Percentiles rank a stretch among this genome's conserved stretches.
phyloP scores from a whole-genome alignment of 2,888 invertebrate genomes.

The Cheilosia grossa region DNA sequence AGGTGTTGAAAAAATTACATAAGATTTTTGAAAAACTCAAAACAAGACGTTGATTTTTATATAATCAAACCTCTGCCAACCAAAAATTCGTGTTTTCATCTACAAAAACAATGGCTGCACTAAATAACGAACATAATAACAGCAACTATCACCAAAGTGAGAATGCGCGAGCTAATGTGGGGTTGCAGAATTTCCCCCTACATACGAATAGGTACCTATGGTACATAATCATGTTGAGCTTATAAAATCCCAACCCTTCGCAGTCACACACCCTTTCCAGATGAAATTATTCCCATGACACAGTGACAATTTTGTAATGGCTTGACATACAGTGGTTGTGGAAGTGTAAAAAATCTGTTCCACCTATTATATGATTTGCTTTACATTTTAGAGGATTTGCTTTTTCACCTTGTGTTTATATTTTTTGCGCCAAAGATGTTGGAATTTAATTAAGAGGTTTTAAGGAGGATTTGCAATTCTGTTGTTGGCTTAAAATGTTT shows the following conservation, averaged over 20 bases:
- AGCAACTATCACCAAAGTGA: too few relatives aligned
- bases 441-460: conserved; percentile 1
- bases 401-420: conserved; percentile 2
- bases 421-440: conserved; percentile 1
- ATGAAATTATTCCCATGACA: conserved; percentile 20
- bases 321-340: neutral
- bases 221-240: conserved; percentile 24
- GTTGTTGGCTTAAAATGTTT: neutral
- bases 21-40: too few relatives aligned
- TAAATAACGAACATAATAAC: too few relatives aligned
- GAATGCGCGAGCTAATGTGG: conserved; percentile 15
- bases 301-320: neutral
- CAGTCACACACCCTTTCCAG: neutral
- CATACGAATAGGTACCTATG: neutral
- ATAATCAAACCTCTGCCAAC: too few relatives aligned
- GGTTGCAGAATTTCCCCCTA: conserved; percentile 13
- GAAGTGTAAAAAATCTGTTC: conserved; percentile 13
- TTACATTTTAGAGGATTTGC: conserved; percentile 26
- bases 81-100: too few relatives aligned
- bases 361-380: conserved; percentile 30
- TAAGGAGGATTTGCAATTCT: conserved; percentile 1
- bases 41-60: too few relatives aligned
- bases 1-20: too few relatives aligned
- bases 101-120: too few relatives aligned
- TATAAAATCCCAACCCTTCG: conserved; percentile 16